Conservation (phyloP, 2,797 vertebrate genomes). For the Gymnodraco acuticeps region DNA sequence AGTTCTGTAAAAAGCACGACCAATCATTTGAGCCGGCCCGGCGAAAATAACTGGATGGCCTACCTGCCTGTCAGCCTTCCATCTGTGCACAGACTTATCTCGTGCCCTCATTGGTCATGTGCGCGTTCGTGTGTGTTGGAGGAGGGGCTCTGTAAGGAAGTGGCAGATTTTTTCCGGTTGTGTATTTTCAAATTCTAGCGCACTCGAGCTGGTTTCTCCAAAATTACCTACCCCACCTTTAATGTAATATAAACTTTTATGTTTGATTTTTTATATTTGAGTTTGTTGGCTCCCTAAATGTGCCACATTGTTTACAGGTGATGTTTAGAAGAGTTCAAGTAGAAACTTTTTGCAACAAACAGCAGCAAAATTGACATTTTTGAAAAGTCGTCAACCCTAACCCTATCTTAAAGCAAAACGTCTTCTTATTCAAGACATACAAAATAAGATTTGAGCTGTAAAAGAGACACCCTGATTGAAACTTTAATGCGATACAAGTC, state of each 20-base stretch:
- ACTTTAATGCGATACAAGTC: constrained; percentile 19
- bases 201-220: no score
- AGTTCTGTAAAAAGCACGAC: no score
- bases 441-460: constrained; percentile 17
- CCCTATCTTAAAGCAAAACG: constrained; percentile 6
- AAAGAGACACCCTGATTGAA: constrained; percentile 23
- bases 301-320: background rate
- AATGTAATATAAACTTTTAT: background rate
- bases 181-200: no score
- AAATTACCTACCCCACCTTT: no score
- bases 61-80: no score
- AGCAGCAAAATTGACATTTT: constrained; percentile 13
- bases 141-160: no score
- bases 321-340: background rate
- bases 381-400: constrained; percentile 7
- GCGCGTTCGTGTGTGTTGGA: no score
- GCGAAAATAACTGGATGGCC: no score
- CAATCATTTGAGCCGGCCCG: no score
- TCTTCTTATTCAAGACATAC: constrained; percentile 25
- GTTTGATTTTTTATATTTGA: constrained; percentile 7
- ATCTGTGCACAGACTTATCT: no score
- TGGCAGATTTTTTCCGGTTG: no score
- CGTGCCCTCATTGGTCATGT: no score
- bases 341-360: constrained; percentile 14
- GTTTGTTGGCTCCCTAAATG: background rate